Conservation (phyloP, 2,113 vertebrate species). For the Actenoides lindsayi region DNA sequence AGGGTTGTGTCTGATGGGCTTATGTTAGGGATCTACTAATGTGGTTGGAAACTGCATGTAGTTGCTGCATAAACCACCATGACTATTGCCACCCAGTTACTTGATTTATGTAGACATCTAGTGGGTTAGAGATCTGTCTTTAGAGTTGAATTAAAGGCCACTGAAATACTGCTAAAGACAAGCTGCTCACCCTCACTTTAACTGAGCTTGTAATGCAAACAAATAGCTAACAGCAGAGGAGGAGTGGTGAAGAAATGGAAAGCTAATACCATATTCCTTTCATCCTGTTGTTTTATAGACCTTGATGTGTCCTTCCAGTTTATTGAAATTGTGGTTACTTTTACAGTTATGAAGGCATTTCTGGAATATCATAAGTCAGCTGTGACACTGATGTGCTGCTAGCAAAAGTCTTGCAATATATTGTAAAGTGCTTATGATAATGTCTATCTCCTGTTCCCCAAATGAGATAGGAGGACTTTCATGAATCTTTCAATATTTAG, state of each 20-base stretch:
- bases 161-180: not conserved
- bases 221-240: not conserved
- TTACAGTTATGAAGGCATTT: not conserved
- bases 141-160: not conserved
- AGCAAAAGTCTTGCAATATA: not conserved
- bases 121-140: not conserved
- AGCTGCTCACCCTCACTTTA: not conserved
- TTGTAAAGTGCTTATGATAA: not conserved
- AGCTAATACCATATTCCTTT: not conserved
- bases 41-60: rapidly evolving
- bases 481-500: slow-evolving; percentile 40
- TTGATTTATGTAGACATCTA: not conserved
- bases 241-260: not conserved
- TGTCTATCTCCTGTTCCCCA: not conserved
- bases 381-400: slow-evolving; percentile 9
- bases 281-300: not conserved
- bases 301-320: slow-evolving; percentile 21
- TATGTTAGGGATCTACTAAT: rapidly evolving
- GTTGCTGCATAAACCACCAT: not conserved
- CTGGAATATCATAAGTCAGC: not conserved
- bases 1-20: not conserved
- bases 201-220: not conserved
- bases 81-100: not conserved
- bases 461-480: slow-evolving; percentile 6
- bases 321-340: slow-evolving; percentile 27